Conservation (phyloP, 2,888 invertebrate genomes). For the Dinocampus coccinellae region DNA sequence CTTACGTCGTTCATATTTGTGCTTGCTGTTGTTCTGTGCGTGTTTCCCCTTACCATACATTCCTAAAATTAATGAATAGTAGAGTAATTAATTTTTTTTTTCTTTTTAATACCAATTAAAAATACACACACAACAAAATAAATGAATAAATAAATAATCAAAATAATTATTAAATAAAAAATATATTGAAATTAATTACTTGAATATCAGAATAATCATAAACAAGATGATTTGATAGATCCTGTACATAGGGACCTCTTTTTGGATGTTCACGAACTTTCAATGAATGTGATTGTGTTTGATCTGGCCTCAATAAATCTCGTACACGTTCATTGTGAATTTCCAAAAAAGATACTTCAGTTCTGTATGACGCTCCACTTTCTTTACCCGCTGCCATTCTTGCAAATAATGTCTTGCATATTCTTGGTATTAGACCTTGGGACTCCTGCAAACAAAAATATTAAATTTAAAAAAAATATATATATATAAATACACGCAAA, state of each 20-base stretch:
- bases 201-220: slow-evolving; percentile 89
- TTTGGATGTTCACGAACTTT: slow-evolving; percentile 85
- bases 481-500: too few species aligned
- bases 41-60: slow-evolving; percentile 84
- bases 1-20: slow-evolving; percentile 95
- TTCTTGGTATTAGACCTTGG: slow-evolving; percentile 87
- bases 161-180: background rate
- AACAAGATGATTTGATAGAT: slow-evolving; percentile 86
- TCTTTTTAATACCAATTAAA: too few species aligned
- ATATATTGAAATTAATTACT: slow-evolving; percentile 70
- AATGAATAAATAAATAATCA: background rate
- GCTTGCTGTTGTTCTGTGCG: slow-evolving; percentile 86
- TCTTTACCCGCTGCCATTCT: slow-evolving; percentile 86
- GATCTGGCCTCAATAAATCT: slow-evolving; percentile 75
- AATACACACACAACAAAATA: too few species aligned
- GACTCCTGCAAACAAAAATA: slow-evolving; percentile 72
- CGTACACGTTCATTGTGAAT: slow-evolving; percentile 88
- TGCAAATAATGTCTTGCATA: slow-evolving; percentile 86
- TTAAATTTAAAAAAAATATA: slow-evolving; percentile 43
- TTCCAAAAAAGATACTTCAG: slow-evolving; percentile 88
- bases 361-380: slow-evolving; percentile 85
- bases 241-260: slow-evolving; percentile 88
- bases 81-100: too few species aligned
- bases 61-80: slow-evolving; percentile 71
- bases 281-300: slow-evolving; percentile 77